Base-by-base conservation (phyloP, 2,797 vertebrate species). In the Accipiter superciliosus region DNA sequence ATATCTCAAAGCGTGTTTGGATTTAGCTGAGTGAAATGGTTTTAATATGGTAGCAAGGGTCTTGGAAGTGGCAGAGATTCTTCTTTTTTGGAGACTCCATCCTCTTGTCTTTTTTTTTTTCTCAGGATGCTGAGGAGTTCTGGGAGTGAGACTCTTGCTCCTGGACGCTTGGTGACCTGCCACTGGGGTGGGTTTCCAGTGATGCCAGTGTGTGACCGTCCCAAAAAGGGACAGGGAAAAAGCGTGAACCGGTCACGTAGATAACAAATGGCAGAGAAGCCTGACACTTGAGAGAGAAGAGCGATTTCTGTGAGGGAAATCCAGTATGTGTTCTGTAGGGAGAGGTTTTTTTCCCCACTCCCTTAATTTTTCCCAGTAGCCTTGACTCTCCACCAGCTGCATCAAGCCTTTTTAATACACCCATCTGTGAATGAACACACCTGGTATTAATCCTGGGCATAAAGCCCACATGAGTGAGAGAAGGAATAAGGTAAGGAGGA, bases 101-200 rank as follows among this genome's bases (percentile, higher is more conserved):
- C 8, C 3, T 47, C 25, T 58, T 49, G 7, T 69, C 13, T 57
- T 17, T 16, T 50, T 15, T 42, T 40, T 40, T 19, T 52, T 63
- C 42, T 86, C 6, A 69, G 15, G n/a, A 11, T 3, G 0, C 12
- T 82, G 15, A 55, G 14, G 13, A 67, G 47, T 47, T 80, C 42
- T 69, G 31, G 33, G 19, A 39, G 7, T 39, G 21, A 67, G 9
- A 44, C 10, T 39, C 15, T 55, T 71, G 3, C 13, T 78, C 21
- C 15, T 61, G 40, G 18, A 8, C 3, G 4, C 7, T 49, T 78
- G 13, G 4, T 65, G n/a, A 63, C 12, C 16, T 65, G 24, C 6
- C 37, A 11, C 18, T 49, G 6, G 7, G 3, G 4, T 35, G 9
- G 5, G 2, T 70, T 88, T 85, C 14, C 35, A 1, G 1, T 29